Percentiles rank a stretch among this genome's conserved stretches.
These are phyloP conservation scores for Nasonia vitripennis DNA, from an alignment of 1,140 invertebrate species.

Conservation along the genomic window DNA sequence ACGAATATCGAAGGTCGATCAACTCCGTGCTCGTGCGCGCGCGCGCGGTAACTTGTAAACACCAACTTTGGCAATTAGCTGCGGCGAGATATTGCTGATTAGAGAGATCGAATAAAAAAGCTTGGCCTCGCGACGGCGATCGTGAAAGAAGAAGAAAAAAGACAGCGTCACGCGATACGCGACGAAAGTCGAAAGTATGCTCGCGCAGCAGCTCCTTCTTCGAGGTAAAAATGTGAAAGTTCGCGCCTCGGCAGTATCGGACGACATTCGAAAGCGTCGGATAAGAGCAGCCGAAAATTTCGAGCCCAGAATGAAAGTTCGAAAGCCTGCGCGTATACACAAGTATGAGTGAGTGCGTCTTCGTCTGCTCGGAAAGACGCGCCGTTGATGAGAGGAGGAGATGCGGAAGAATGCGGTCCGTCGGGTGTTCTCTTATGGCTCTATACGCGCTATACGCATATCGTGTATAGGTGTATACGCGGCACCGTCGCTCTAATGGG, in stretches of 20 bases:
- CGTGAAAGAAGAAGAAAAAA: no score
- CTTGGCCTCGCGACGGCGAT: no score
- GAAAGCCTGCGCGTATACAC: background rate
- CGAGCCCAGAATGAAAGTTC: constrained; percentile 25
- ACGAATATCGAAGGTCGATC: no score
- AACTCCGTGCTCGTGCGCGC: no score
- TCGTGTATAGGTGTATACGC: no score
- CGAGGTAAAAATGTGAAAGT: constrained; percentile 47
- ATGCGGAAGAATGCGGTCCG: constrained; percentile 46
- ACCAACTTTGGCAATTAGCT: no score
- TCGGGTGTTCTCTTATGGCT: constrained; percentile 25
- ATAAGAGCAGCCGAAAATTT: constrained; percentile 15
- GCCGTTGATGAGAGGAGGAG: background rate
- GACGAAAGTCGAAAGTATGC: constrained; percentile 30
- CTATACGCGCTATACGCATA: no score
- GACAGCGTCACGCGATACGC: no score
- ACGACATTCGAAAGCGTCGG: constrained; percentile 16
- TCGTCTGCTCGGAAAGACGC: background rate
- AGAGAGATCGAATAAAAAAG: no score
- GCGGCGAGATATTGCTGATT: no score
- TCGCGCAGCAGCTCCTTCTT: background rate
- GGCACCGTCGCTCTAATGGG: no score
- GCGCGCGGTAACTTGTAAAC: no score
- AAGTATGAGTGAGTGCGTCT: background rate
- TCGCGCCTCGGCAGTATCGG: background rate